phyloP scores from a whole-genome alignment of 53 echinoderm and acorn worm species.

The Arbacia lixula region DNA sequence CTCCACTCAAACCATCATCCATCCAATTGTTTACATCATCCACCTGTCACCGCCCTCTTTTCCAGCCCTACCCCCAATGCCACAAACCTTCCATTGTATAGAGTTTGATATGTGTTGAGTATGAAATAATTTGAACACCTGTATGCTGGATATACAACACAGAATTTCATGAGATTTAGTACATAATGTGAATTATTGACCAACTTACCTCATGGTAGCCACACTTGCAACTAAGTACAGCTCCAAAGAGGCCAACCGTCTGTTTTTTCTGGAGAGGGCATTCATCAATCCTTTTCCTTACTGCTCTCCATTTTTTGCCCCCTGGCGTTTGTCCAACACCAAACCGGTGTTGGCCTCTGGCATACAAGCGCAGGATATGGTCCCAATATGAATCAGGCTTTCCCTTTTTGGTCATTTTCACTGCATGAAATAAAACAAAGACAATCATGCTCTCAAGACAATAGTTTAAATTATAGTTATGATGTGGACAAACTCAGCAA shows the following conservation, averaged over 20 bases:
- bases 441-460: too few species aligned
- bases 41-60: background rate
- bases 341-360: background rate
- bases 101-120: too few species aligned
- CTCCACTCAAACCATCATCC: background rate
- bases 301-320: background rate
- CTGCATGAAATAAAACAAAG: too few species aligned
- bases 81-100: background rate
- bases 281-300: background rate
- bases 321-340: background rate
- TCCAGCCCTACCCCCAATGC: background rate
- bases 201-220: background rate
- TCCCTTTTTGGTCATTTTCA: background rate
- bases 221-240: background rate
- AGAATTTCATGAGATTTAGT: too few species aligned
- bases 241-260: background rate
- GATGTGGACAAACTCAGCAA: too few species aligned
- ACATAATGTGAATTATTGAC: background rate
- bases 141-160: too few species aligned
- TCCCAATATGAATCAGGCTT: background rate
- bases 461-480: too few species aligned
- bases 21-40: too few species aligned
- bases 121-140: too few species aligned
- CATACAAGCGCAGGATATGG: background rate
- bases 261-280: background rate